A percentile compares a stretch with the other conserved stretches of the same genome.
These are phyloP conservation scores for Harpegnathos saltator DNA, from an alignment of 1,140 invertebrate species.

Conservation along the genomic window DNA sequence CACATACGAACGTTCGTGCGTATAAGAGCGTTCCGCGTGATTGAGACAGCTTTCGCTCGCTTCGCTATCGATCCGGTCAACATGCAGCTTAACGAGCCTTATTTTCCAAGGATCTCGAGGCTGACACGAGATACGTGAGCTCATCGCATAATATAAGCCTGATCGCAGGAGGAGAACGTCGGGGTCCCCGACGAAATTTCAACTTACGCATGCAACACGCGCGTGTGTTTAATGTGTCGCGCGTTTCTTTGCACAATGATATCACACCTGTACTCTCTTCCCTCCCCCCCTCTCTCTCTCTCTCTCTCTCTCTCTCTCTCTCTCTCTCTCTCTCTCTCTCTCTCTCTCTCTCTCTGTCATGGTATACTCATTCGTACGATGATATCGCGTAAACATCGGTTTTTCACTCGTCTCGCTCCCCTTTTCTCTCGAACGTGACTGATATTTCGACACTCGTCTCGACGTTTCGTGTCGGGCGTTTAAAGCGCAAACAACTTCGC, in stretches of 20 bases:
- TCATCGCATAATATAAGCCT: background rate
- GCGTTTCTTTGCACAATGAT: conserved; percentile 29
- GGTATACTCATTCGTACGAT: background rate
- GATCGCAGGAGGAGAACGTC: background rate
- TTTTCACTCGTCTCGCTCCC: background rate
- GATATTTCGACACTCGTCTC: background rate
- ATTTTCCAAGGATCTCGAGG: too few relatives aligned
- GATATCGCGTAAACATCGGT: background rate
- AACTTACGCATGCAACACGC: conserved; percentile 16
- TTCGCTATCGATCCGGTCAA: too few relatives aligned
- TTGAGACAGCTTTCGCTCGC: too few relatives aligned
- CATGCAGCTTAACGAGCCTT: too few relatives aligned
- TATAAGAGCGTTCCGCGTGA: too few relatives aligned
- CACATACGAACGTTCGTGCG: too few relatives aligned
- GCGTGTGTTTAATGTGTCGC: conserved; percentile 19
- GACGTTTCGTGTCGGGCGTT: background rate
- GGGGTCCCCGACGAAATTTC: conserved; percentile 22
- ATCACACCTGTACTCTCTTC: conserved; percentile 3
- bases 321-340: too few relatives aligned
- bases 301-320: too few relatives aligned
- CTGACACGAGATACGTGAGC: background rate
- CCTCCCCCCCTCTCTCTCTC: too few relatives aligned
- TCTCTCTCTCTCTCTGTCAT: too few relatives aligned
- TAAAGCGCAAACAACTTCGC: background rate
- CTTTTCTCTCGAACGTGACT: background rate